These are phyloP conservation scores for Gibbula magus DNA, from an alignment of 2,888 invertebrate genomes.

Conservation along the genomic window DNA sequence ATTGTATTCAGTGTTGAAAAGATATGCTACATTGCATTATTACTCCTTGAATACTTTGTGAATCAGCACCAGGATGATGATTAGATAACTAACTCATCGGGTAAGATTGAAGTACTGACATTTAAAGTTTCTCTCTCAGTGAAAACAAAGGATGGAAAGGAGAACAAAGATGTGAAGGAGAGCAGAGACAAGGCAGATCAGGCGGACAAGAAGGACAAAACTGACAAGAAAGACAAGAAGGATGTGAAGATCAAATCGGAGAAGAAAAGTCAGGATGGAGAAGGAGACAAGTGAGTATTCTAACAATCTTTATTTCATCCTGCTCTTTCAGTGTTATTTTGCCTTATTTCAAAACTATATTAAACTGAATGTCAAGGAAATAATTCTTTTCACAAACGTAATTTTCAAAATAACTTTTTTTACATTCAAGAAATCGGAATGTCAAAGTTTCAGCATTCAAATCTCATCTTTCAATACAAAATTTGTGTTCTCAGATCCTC, in stretches of 20 bases:
- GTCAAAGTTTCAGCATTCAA: background rate
- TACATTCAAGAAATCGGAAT: background rate
- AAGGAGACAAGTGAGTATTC: background rate
- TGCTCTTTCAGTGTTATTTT: too few relatives aligned
- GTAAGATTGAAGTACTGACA: background rate
- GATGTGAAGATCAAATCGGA: conserved; percentile 31
- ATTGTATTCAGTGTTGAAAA: too few relatives aligned
- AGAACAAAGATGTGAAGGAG: conserved; percentile 29
- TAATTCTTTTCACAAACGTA: too few relatives aligned
- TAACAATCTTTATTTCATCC: too few relatives aligned
- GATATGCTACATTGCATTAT: too few relatives aligned
- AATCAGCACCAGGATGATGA: too few relatives aligned
- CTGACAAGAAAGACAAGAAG: conserved; percentile 35
- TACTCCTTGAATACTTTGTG: too few relatives aligned
- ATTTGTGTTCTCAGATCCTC: background rate
- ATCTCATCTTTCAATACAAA: background rate
- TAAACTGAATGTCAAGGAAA: too few relatives aligned
- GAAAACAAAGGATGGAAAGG: conserved; percentile 25
- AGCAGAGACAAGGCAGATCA: conserved; percentile 40
- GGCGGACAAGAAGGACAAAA: conserved; percentile 35
- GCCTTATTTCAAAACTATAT: too few relatives aligned
- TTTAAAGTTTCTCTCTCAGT: background rate
- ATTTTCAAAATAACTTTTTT: too few relatives aligned
- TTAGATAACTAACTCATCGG: background rate
- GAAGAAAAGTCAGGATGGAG: conserved; percentile 27